Evolutionary conservation across 2,113 vertebrate genomes (phyloP), one percentile per base, ranked within the genome.

Genomic region (Abramis brama): DNA sequence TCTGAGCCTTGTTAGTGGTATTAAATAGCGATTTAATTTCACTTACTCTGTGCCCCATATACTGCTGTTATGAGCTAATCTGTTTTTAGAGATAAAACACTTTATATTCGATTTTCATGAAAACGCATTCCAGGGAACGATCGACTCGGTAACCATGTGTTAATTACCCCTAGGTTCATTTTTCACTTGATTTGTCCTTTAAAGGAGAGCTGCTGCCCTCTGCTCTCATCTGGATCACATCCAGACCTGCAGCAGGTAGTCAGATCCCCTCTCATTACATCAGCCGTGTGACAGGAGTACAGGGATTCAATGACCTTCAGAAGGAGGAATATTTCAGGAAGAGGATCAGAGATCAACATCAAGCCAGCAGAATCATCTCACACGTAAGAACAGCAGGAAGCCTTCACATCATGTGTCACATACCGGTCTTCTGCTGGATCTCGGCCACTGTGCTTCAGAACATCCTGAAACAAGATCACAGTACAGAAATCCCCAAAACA

Each of bases 351-450:
- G 62, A 71, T 68, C 19, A 70, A 27, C 1, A 70, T 55, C 80
- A 71, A 52, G 62, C 66, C 27, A 52, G 27, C 17, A 71, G 10
- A 71, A 82, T 82, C 27, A 70, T 82, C 64, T 82, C 27, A 15
- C 80, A 82, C 47, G n/a, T 82, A 21, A 82, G 23, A 55, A 33
- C 8, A 68, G 17, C 47, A 1, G 39, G 47, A 71, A 82, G 64
- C 47, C 80, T 82, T 19, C 11, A 82, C 30, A 82, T 82, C n/a
- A 82, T 82, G 80, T 82, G 80, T 70, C 80, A 82, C 27, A 82
- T 82, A 23, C 80, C 80, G 0, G 80, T 82, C 23, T 82, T 82
- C 64, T 82, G 80, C 80, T 82, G 80, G 62, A 82, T 82, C 27
- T n/a, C 80, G 36, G 25, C 30, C 27, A 71, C 80, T 27, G 80